Evolutionary conservation across 2,888 invertebrate species (phyloP), one percentile per base, ranked within the genome.

Genomic region (Cylindroiulus punctatus): DNA sequence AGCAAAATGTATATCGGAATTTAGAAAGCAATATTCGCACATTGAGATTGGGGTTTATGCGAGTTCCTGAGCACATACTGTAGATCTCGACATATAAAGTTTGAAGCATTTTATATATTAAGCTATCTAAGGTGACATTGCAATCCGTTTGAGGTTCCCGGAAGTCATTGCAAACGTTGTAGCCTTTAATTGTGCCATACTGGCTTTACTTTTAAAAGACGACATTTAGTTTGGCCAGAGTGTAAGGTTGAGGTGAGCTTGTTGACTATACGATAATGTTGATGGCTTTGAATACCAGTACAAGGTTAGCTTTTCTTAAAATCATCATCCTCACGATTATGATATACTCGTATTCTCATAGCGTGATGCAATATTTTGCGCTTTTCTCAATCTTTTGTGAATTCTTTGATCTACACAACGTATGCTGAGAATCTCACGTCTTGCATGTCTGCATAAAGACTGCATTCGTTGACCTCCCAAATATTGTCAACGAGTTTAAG

Each of bases 181-280:
- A 30, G 12, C 76, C 30, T 76, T 76, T 76, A 30, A 76, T 0
- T 26, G 26, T 30, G 76, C 14, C 17, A 17, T 30, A 76, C 30
- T 76, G 26, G 26, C 30, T 14, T 65, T n/a, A 65, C 65, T 65
- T 26, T 26, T 4, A 36, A 65, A 65, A 65, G 65, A 65, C 7
- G 12, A 12, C 76, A 76, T 76, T 76, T 14, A 76, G 0, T 76
- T 76, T 76, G 30, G 30, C 30, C 76, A 76, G 14, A 76, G 30
- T 76, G 30, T 30, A 76, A 76, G 76, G 76, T 76, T 76, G 76
- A 76, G 76, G 76, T 76, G 76, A 76, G 76, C 76, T 14, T 14
- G 76, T 30, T 76, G 12, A 30, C 7, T 12, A 12, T 44, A 44
- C 1, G 12, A 10, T 65, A 12, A 26, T 17, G 19, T 65, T 65